Conservation (phyloP, 2,888 invertebrate genomes). For the Oscheius sp. region DNA sequence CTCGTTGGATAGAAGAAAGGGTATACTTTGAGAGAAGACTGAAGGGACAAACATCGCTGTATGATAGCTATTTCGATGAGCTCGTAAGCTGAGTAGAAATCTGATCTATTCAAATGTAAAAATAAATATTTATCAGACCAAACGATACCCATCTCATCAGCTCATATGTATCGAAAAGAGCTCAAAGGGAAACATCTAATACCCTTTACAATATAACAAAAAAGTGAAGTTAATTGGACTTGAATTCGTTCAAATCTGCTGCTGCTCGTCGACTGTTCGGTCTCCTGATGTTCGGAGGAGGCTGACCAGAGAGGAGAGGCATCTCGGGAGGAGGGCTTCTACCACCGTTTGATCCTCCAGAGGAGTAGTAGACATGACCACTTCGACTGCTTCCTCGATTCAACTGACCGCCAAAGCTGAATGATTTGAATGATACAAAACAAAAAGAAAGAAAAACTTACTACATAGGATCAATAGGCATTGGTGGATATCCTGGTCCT, state of each 20-base stretch:
- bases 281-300: constrained; percentile 47
- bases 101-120: too few species aligned
- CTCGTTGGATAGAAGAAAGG: too few species aligned
- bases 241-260: constrained; percentile 15
- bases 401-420: constrained; percentile 29
- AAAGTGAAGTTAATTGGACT: constrained; percentile 25
- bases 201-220: not conserved
- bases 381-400: constrained; percentile 40
- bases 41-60: too few species aligned
- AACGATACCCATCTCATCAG: too few species aligned
- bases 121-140: too few species aligned
- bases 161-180: too few species aligned
- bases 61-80: too few species aligned
- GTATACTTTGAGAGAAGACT: too few species aligned
- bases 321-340: constrained; percentile 57
- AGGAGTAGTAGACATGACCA: constrained; percentile 53
- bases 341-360: constrained; percentile 57
- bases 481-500: constrained; percentile 29
- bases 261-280: constrained; percentile 2
- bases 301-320: constrained; percentile 42
- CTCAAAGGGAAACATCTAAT: too few species aligned
- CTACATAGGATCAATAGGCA: constrained; percentile 20
- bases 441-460: not conserved
- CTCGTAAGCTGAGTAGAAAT: too few species aligned
- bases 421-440: not conserved